Evolutionary conservation across 2,888 invertebrate species (phyloP).

Genomic region (Synanthedon formicaeformis): DNA sequence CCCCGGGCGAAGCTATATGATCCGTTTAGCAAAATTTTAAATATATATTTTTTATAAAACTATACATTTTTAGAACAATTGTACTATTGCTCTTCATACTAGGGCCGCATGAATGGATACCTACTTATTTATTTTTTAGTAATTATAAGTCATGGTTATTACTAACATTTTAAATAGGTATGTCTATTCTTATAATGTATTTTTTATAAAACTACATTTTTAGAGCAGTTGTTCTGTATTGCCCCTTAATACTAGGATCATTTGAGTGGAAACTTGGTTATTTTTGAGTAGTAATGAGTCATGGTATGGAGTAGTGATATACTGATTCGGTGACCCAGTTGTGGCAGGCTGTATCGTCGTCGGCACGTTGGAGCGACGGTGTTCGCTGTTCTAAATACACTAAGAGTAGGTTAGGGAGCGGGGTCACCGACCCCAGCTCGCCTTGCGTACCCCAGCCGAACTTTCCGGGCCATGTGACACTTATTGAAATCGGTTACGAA

Average conservation of each 20-base stretch:
- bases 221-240: too few relatives aligned
- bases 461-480: slow-evolving; percentile 36
- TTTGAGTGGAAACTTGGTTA: neutral
- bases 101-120: too few relatives aligned
- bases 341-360: slow-evolving; percentile 50
- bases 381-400: slow-evolving; percentile 49
- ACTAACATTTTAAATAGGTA: too few relatives aligned
- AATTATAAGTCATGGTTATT: too few relatives aligned
- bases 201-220: too few relatives aligned
- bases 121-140: too few relatives aligned
- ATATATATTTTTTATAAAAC: too few relatives aligned
- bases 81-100: too few relatives aligned
- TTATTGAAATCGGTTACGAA: slow-evolving; percentile 8
- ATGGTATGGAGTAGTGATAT: neutral
- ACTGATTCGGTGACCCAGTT: slow-evolving; percentile 45
- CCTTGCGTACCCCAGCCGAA: slow-evolving; percentile 32
- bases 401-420: slow-evolving; percentile 63
- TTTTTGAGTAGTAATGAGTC: neutral
- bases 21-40: too few relatives aligned
- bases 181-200: too few relatives aligned
- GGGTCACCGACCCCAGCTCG: slow-evolving; percentile 50
- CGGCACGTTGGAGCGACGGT: slow-evolving; percentile 39
- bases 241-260: neutral
- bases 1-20: too few relatives aligned
- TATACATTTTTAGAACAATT: too few relatives aligned